Evolutionary conservation across 2,797 vertebrate genomes (phyloP).

Genomic region (Tiaroga cobitis): DNA sequence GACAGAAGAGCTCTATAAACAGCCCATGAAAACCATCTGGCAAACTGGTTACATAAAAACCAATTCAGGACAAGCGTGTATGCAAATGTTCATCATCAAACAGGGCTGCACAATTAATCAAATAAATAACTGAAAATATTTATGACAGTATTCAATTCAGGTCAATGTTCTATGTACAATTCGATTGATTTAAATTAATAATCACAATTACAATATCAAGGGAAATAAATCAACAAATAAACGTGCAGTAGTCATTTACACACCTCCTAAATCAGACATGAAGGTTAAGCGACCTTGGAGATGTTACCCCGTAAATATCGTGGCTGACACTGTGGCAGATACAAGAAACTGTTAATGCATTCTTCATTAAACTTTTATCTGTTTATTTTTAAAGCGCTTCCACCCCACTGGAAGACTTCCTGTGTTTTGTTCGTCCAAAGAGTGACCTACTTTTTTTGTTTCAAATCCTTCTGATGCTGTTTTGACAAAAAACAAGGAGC

Average conservation of each 20-base stretch:
- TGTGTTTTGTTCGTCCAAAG: slow-evolving; percentile 43
- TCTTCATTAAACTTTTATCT: slow-evolving; percentile 49
- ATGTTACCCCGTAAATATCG: background rate
- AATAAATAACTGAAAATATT: background rate
- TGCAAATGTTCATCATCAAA: background rate
- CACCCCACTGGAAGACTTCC: slow-evolving; percentile 30
- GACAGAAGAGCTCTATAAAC: background rate
- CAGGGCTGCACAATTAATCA: background rate
- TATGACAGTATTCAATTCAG: background rate
- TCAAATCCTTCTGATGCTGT: background rate
- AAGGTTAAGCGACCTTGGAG: slow-evolving; percentile 20
- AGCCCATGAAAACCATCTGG: background rate
- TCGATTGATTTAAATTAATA: background rate
- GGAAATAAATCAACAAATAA: slow-evolving; percentile 2
- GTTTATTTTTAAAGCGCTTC: slow-evolving; percentile 50
- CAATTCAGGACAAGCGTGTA: background rate
- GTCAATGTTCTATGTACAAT: background rate
- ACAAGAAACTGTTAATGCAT: slow-evolving; percentile 29
- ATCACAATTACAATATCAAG: background rate
- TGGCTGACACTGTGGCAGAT: background rate
- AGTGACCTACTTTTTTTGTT: slow-evolving; percentile 6
- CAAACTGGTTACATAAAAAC: background rate
- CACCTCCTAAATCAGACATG: background rate
- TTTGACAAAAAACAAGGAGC: slow-evolving; percentile 10
- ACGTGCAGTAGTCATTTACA: background rate